A percentile compares a stretch with the other conserved stretches of the same genome.
These are phyloP conservation scores for Drosophila suboccidentalis DNA, from an alignment of 2,888 invertebrate species.

Conservation along the genomic window DNA sequence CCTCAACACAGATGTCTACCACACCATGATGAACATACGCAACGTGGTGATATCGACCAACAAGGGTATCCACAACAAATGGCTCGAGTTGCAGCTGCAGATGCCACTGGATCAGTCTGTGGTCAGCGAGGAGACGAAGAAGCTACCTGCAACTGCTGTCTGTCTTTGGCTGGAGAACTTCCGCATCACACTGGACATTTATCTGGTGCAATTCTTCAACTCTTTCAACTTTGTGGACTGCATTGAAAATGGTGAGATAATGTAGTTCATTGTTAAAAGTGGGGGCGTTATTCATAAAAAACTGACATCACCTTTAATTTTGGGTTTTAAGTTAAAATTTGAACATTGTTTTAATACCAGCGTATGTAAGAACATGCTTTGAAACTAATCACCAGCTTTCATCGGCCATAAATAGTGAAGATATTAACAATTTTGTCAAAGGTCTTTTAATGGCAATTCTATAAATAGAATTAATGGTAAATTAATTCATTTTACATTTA, in stretches of 20 bases:
- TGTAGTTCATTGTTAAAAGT: too few relatives aligned
- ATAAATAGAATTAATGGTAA: too few relatives aligned
- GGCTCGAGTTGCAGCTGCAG: conserved; percentile 81
- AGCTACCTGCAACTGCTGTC: conserved; percentile 56
- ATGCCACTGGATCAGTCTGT: conserved; percentile 48
- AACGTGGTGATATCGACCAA: conserved; percentile 63
- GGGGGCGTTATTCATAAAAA: too few relatives aligned
- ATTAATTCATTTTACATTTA: too few relatives aligned
- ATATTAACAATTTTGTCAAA: too few relatives aligned
- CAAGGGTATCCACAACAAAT: conserved; percentile 67
- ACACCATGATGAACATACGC: conserved; percentile 61
- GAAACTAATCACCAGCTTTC: too few relatives aligned
- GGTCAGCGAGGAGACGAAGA: not conserved
- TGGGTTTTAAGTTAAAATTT: too few relatives aligned
- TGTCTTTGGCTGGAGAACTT: conserved; percentile 82
- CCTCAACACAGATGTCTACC: conserved; percentile 65
- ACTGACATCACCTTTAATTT: too few relatives aligned
- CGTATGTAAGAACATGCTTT: too few relatives aligned
- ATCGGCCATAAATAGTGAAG: too few relatives aligned
- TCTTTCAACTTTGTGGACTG: conserved; percentile 49
- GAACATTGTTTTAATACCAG: too few relatives aligned
- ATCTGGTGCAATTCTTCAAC: conserved; percentile 79
- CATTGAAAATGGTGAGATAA: conserved; percentile 47
- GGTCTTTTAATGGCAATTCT: too few relatives aligned
- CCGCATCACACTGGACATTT: conserved; percentile 64